Evolutionary conservation across 1,140 invertebrate species (phyloP), one percentile per base, ranked within the genome.

Genomic region (Eueides isabella): DNA sequence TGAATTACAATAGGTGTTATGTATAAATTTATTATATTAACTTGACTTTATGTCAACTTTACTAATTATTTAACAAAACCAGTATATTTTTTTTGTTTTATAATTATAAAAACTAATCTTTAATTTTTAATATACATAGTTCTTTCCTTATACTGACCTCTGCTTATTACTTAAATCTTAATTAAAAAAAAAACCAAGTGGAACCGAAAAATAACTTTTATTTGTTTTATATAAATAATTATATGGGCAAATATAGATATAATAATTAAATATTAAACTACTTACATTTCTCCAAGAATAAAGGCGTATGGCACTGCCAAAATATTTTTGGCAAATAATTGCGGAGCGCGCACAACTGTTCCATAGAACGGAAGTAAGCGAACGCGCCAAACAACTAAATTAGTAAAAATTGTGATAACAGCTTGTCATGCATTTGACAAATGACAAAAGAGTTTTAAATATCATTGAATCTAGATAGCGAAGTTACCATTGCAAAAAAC

Each of bases 301-400:
- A 35, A 68, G 1, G 16, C 19, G 31, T 7, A 30, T 44, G n/a
- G 30, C 29, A 35, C 12, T 61, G 41, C 48, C 16, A 26, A 69
- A 29, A 26, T 69, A 61, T 69, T 67, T 67, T 67, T 69, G 61
- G 41, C n/a, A 66, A 63, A 23, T 33, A 31, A 12, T 65, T 31
- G 9, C n/a, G 23, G 23, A 61, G 44, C 71, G 71, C 71, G 55
- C 29, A 33, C 29, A 31, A 38, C 30, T 33, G 44, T 55, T 9
- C 61, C 4, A 9, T 6, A 67, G 38, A 67, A 72, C 63, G 71
- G 64, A 72, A 72, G 38, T 67, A 19, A 38, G 65, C 35, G 66
- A 76, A 41, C 74, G 74, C 74, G 74, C 69, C 74, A 76, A 76
- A 67, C 64, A n/a, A 44, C 65, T 71, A 61, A 71, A 75, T 75